Evolutionary conservation across 2,113 vertebrate species (phyloP), one percentile per base, ranked within the genome.

Genomic region (Embiotoca jacksoni): DNA sequence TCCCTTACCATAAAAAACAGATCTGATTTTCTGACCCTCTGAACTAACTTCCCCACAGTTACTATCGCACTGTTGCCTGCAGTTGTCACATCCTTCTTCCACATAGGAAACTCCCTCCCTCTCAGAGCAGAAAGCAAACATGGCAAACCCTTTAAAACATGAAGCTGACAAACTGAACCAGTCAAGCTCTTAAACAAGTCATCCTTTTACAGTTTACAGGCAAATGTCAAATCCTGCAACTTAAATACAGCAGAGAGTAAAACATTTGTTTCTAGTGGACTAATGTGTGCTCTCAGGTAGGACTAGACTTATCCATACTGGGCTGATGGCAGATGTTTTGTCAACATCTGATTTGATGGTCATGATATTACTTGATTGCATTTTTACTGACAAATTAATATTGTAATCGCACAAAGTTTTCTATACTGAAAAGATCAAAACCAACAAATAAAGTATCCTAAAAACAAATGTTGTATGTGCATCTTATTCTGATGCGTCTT

Each of bases 91-190:
- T 57, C 55, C 72, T 64, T 58, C 63, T 75, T 76, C 77, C 80
- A 66, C 62, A 81, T 47, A 85, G 80, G 88, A 92, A 86, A 41
- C 30, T 33, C 56, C 65, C 74, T 44, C 47, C 75, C 81, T 65
- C 13, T 46, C 35, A 41, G 10, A 41, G 31, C 32, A 32, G 37
- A 78, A 44, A 67, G n/a, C 63, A 59, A 74, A 77, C 8, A 63
- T 16, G 23, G 23, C 23, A n/a, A n/a, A n/a, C n/a, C n/a, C 23
- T 23, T 23, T 41, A 11, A 44, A 61, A 77, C 23, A 63, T 60
- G n/a, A 33, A 32, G 36, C 23, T 8, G n/a, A 49, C 9, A 6
- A 39, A 52, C 2, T 9, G 33, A 59, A 44, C n/a, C 39, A 31
- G 15, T 16, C 30, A 1, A 50, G 23, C 15, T 46, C 31, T 31